These are phyloP conservation scores for Colostygia pectinataria DNA, from an alignment of 2,888 invertebrate species.

Conservation along the genomic window DNA sequence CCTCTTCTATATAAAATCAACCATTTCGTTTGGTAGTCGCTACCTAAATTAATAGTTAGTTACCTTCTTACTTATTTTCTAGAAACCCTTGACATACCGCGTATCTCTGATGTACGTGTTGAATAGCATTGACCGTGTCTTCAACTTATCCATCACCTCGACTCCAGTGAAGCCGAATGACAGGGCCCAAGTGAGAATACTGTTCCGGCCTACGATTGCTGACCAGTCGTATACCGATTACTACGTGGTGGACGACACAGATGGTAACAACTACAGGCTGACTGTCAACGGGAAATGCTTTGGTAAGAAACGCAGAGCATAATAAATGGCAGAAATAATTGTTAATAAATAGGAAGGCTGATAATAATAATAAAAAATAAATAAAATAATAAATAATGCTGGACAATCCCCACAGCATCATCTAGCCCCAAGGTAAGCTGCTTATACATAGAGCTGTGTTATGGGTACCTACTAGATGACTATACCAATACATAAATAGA, in stretches of 20 bases:
- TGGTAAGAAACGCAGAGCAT: no score
- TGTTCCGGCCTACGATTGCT: conserved; percentile 61
- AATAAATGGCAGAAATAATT: no score
- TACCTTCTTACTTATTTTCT: conserved; percentile 33
- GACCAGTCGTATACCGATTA: conserved; percentile 72
- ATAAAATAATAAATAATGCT: background rate
- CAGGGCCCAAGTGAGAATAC: conserved; percentile 51
- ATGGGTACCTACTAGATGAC: no score
- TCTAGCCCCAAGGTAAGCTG: no score
- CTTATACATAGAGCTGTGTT: no score
- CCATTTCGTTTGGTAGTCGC: no score
- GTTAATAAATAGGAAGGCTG: no score
- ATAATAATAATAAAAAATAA: no score
- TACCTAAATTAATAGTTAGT: no score
- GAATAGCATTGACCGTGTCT: conserved; percentile 68
- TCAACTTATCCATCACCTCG: conserved; percentile 57
- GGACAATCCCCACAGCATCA: no score
- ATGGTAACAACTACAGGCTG: conserved; percentile 57
- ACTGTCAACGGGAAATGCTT: conserved; percentile 67
- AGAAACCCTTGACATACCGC: conserved; percentile 59
- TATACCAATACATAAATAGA: no score
- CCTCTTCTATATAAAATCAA: no score
- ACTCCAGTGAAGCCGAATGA: conserved; percentile 54
- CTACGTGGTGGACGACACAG: conserved; percentile 64
- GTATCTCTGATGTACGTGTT: conserved; percentile 62